Conservation (phyloP, 1,140 invertebrate species). For the Halyomorpha halys region DNA sequence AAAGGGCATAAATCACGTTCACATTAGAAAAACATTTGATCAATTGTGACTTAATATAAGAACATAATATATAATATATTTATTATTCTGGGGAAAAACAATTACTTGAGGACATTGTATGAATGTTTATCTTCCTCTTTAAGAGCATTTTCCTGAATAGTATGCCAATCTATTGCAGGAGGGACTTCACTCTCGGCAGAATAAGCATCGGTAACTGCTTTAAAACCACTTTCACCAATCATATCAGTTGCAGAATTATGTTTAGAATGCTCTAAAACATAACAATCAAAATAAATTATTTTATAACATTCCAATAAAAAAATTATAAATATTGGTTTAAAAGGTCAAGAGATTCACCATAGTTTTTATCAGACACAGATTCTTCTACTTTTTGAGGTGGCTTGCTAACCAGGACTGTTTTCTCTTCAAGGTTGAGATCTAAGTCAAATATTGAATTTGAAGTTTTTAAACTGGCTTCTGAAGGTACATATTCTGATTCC, state of each 20-base stretch:
- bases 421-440: slow-evolving; percentile 53
- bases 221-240: slow-evolving; percentile 10
- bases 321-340: not conserved
- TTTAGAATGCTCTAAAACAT: not conserved
- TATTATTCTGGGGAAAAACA: slow-evolving; percentile 3
- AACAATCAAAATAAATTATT: not conserved
- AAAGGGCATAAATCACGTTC: no score
- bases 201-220: slow-evolving; percentile 21
- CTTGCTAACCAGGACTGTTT: slow-evolving; percentile 41
- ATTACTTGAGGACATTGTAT: slow-evolving; percentile 39
- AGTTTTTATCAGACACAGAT: not conserved
- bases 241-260: not conserved
- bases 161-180: slow-evolving; percentile 19
- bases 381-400: slow-evolving; percentile 15
- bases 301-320: not conserved
- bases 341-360: not conserved
- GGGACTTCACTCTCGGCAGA: slow-evolving; percentile 7
- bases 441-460: slow-evolving; percentile 53
- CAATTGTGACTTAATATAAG: no score
- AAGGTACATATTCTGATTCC: slow-evolving; percentile 40
- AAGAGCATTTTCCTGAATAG: not conserved
- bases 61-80: no score
- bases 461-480: slow-evolving; percentile 40
- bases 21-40: no score
- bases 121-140: slow-evolving; percentile 34